Base-by-base conservation (phyloP, 2,888 invertebrate species). In the Creontiades dilutus region DNA sequence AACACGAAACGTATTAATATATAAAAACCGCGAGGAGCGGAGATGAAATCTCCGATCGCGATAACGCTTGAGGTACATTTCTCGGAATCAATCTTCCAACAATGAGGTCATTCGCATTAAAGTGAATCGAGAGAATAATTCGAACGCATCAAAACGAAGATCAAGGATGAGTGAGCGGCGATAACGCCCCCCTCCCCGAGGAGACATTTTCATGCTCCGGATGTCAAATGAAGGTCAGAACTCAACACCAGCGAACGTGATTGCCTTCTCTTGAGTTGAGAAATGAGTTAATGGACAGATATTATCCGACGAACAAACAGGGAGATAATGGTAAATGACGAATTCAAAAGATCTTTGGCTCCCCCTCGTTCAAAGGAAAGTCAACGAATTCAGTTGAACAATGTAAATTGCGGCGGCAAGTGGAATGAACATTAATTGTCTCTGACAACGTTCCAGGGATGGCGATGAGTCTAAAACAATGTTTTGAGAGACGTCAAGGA, bases 291-390 rank as follows among this genome's bases (percentile, higher is more conserved):
- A 61, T 19, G n/a, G 61, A 61, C 19, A 19, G n/a, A 19, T 19
- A 19, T 19, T 61, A 61, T 61, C 61, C 19, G 19, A 19, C 9
- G 19, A 61, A 19, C 61, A 61, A 61, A 61, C 61, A 19, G 19
- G 61, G 61, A 61, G 61, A 61, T 61, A 19, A 61, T 61, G 61
- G 61, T 14, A 16, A 52, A 52, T 52, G 52, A 52, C 61, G 61
- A 19, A 61, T 61, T n/a, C 19, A 19, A n/a, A 52, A 52, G 52
- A 52, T 52, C 11, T 3, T 12, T 52, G 52, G 52, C 1, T 2
- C 7, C 37, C 7, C 37, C 3, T n/a, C n/a, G 61, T 61, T 16
- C 9, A 16, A 19, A 16, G 11, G 57, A 16, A 16, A 16, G 16
- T 57, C 57, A 57, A 61, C 61, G n/a, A 19, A n/a, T 61, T 61